Conservation (phyloP, 1,140 invertebrate species). For the Ostrea edulis region DNA sequence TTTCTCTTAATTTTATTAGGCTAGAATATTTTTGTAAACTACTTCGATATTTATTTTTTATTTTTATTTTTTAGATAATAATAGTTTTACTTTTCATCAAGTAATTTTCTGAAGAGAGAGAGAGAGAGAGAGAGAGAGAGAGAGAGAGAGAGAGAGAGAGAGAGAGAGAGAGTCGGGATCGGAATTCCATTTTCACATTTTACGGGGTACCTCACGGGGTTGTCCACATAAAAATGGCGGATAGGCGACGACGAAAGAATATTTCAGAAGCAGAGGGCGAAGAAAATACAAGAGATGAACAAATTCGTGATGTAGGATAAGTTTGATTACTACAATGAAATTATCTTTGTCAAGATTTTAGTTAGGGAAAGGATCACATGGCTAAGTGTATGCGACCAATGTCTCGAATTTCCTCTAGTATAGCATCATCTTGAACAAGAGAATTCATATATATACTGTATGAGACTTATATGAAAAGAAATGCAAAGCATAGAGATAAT, state of each 20-base stretch:
- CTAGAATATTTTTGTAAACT: too few species aligned
- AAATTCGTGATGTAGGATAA: not conserved
- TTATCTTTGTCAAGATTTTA: not conserved
- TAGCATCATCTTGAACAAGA: not conserved
- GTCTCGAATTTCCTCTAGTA: slow-evolving; percentile 13
- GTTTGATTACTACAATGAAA: not conserved
- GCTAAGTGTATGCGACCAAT: not conserved
- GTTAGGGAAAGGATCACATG: not conserved
- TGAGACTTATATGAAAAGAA: too few species aligned
- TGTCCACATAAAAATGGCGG: not conserved
- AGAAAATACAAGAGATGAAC: not conserved
- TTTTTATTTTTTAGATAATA: not conserved
- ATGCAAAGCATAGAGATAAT: too few species aligned
- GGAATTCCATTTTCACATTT: not conserved
- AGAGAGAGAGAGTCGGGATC: not conserved
- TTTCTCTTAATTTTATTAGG: too few species aligned
- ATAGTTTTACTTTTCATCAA: not conserved
- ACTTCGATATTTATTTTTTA: not conserved
- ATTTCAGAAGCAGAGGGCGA: slow-evolving; percentile 19
- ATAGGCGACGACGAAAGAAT: slow-evolving; percentile 22
- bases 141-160: too few species aligned
- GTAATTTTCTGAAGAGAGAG: too few species aligned
- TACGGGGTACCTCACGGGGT: slow-evolving; percentile 27
- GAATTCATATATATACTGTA: too few species aligned
- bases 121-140: too few species aligned